phyloP scores from a whole-genome alignment of 2,888 invertebrate species.

The Pseudanteris insignis region DNA sequence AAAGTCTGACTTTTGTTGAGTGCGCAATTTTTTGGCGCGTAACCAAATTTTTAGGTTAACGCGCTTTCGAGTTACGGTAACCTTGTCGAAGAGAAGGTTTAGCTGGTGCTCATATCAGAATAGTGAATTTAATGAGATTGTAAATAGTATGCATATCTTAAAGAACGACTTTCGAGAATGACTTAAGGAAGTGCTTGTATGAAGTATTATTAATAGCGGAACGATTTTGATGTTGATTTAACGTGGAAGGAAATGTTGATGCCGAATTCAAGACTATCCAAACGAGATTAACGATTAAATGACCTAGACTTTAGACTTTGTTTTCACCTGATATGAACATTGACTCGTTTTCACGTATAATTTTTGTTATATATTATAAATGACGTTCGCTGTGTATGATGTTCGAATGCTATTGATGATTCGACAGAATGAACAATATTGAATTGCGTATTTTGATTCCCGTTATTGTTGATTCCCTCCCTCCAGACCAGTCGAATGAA shows the following conservation, averaged over 20 bases:
- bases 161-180: conserved; percentile 33
- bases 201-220: conserved; percentile 21
- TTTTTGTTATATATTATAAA: too few relatives aligned
- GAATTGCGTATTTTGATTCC: too few relatives aligned
- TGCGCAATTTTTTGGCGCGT: too few relatives aligned
- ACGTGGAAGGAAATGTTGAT: conserved; percentile 1
- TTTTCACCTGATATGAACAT: too few relatives aligned
- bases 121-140: conserved; percentile 20
- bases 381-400: too few relatives aligned
- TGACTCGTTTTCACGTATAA: too few relatives aligned
- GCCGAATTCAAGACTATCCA: neutral
- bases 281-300: neutral
- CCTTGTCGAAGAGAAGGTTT: conserved; percentile 31
- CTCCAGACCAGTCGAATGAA: conserved; percentile 6
- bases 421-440: too few relatives aligned
- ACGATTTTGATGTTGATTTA: conserved; percentile 6
- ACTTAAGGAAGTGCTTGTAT: conserved; percentile 17
- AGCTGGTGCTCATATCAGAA: conserved; percentile 31
- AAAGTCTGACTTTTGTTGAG: too few relatives aligned
- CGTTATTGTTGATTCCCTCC: neutral
- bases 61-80: conserved; percentile 2
- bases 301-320: too few relatives aligned
- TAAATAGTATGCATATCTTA: conserved; percentile 31
- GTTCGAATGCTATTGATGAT: too few relatives aligned
- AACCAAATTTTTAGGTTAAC: too few relatives aligned